These are phyloP conservation scores for Heliconius hewitsoni DNA, from an alignment of 1,140 invertebrate genomes.

Conservation along the genomic window DNA sequence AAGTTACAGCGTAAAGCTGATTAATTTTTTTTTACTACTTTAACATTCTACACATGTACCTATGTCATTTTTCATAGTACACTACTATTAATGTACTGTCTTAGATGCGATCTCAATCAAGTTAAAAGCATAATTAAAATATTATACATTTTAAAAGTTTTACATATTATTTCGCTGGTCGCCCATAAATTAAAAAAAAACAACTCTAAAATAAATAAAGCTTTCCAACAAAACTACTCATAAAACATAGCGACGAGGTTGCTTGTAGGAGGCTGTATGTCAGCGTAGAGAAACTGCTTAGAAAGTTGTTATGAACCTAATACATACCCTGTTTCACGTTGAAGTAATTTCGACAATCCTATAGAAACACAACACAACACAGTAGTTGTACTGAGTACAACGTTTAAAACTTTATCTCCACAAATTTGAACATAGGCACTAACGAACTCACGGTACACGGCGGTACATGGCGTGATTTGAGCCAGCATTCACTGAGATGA, in stretches of 20 bases:
- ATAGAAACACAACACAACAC: conserved; percentile 59
- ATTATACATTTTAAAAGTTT: background rate
- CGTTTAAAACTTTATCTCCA: conserved; percentile 60
- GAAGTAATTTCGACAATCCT: conserved; percentile 61
- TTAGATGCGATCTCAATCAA: background rate
- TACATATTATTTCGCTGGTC: background rate
- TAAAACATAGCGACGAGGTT: conserved; percentile 24
- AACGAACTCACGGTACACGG: conserved; percentile 70
- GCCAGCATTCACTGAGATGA: conserved; percentile 65
- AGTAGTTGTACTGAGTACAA: conserved; percentile 57
- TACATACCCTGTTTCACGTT: conserved; percentile 69
- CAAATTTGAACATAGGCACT: conserved; percentile 74
- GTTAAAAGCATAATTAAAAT: background rate
- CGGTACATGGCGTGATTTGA: conserved; percentile 73
- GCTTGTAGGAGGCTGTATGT: conserved; percentile 28
- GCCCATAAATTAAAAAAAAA: background rate
- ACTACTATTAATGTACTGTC: background rate
- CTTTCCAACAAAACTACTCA: background rate
- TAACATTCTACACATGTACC: background rate
- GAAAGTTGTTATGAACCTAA: conserved; percentile 43
- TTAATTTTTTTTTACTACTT: background rate
- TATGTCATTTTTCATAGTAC: background rate
- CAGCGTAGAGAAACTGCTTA: conserved; percentile 38
- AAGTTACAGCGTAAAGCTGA: too few relatives aligned
- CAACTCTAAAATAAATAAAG: background rate